A percentile compares a stretch with the other conserved stretches of the same genome.
Conservation (phyloP, 1,140 invertebrate species). For the Asbolus verrucosus region DNA sequence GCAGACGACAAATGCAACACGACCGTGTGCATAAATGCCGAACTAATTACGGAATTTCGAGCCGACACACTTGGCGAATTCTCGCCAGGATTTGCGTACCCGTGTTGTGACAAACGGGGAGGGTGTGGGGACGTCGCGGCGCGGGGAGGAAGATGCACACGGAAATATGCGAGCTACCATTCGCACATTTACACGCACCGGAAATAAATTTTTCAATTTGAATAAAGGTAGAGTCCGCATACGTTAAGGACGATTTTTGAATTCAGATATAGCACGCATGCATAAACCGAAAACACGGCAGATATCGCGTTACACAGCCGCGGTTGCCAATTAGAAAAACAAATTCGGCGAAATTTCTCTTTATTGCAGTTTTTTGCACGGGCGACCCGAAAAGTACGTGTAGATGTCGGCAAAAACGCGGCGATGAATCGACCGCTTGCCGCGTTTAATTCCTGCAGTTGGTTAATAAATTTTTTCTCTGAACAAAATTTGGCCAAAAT, state of each 20-base stretch:
- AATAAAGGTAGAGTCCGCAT: constrained; percentile 43
- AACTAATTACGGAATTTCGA: constrained; percentile 47
- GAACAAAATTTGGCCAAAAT: no score
- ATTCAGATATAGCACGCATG: constrained; percentile 41
- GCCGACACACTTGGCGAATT: constrained; percentile 51
- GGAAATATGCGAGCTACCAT: constrained; percentile 52
- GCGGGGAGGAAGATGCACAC: constrained; percentile 46
- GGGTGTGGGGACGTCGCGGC: constrained; percentile 34
- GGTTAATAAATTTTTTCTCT: no score
- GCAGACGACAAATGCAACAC: constrained; percentile 29
- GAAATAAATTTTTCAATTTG: constrained; percentile 51
- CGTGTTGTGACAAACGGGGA: constrained; percentile 41
- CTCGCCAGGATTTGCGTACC: constrained; percentile 53
- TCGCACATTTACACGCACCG: constrained; percentile 51
- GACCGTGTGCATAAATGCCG: not conserved
- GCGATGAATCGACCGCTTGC: no score
- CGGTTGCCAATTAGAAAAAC: not conserved
- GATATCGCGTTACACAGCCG: constrained; percentile 11
- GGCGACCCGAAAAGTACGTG: no score
- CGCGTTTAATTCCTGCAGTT: not conserved
- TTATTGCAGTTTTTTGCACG: no score
- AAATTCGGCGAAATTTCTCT: no score
- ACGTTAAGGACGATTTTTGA: constrained; percentile 41
- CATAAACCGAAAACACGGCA: not conserved
- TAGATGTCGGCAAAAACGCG: no score